Base-by-base conservation (phyloP, 2,113 vertebrate genomes). In the Nanorana parkeri region DNA sequence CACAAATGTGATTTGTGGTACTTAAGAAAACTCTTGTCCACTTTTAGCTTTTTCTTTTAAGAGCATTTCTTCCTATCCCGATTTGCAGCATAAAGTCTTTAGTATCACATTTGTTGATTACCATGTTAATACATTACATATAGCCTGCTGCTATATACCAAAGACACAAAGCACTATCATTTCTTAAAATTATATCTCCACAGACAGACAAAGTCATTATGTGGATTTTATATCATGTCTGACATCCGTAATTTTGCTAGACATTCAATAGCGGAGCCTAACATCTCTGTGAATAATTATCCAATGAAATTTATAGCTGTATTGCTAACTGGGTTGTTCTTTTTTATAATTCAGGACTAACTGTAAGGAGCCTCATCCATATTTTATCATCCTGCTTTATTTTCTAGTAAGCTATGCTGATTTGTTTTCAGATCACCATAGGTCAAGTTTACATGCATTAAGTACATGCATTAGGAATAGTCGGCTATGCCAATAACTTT, bases 381-480 rank as follows among this genome's bases (percentile, higher is more conserved):
- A 76, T 76, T 83, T 83, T 83, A 83, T 76, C 51, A 83, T 83
- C 63, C 64, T 83, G 29, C 20, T 76, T 68, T 83, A 76, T 83
- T 76, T 32, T 76, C 63, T 54, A 65, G 69, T 74, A 73, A 66
- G 71, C 80, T 76, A 28, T 68, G 54, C 51, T 76, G 72, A 76
- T 83, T 83, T 83, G 32, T 83, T 76, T 83, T 76, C 21, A 60
- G 72, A 76, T 47, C 80, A 83, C 52, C 63, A 76, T 67, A 83
- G 80, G 80, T 83, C 80, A 76, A 68, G 52, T 68, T 83, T 76
- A 83, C 71, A 75, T 68, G 80, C 80, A 76, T 83, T 76, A 76
- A 58, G 80, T 68, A 68, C 52, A 76, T 68, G 80, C 80, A 83
- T 83, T 83, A 76, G 63, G 32, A 76, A 63, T 58, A 60, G 72